Evolutionary conservation across 2,888 invertebrate genomes (phyloP), one percentile per base, ranked within the genome.

Genomic region (Cephus nigrinus): DNA sequence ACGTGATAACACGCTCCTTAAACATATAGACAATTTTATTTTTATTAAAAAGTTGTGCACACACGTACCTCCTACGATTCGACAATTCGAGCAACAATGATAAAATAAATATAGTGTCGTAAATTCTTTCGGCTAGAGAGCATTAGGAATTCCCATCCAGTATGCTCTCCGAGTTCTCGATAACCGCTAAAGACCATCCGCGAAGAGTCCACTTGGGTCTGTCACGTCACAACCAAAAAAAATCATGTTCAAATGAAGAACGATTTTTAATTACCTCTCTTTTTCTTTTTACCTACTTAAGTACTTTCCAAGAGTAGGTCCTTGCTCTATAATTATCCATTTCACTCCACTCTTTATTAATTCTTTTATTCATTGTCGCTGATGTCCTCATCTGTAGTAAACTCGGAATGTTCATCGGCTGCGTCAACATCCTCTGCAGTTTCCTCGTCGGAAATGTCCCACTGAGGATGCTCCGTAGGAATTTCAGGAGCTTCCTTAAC

Each of bases 391-490:
- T 95, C 95, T 35, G 95, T 94, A 55, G 95, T 94, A 87, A 94
- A 94, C 88, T 95, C 95, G 80, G 95, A 95, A 90, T 91, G 91
- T 89, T 91, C 91, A 86, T 94, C 94, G 79, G 93, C 94, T 82
- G 94, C 93, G 83, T 94, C 94, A 75, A 94, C 93, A 85, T 94
- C 93, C 85, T 94, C 94, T 79, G 96, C 96, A 79, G 96, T 96
- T 89, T 98, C 98, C 75, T 98, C 98, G 89, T 98, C 98, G 83
- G 97, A 97, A 89, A 98, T 96, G 88, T 98, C 98, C 98, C 99
- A 99, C 92, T 98, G 98, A n/a, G 98, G 98, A 93, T 98, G 98
- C 89, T 97, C 96, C 76, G 95, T 96, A 82, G 97, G 97, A 87
- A 98, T 95, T 86, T 96, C 97, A 82, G 97, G 97, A 35, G 98